Evolutionary conservation across 2,888 invertebrate genomes (phyloP), one percentile per base, ranked within the genome.

Genomic region (Spodoptera picta): DNA sequence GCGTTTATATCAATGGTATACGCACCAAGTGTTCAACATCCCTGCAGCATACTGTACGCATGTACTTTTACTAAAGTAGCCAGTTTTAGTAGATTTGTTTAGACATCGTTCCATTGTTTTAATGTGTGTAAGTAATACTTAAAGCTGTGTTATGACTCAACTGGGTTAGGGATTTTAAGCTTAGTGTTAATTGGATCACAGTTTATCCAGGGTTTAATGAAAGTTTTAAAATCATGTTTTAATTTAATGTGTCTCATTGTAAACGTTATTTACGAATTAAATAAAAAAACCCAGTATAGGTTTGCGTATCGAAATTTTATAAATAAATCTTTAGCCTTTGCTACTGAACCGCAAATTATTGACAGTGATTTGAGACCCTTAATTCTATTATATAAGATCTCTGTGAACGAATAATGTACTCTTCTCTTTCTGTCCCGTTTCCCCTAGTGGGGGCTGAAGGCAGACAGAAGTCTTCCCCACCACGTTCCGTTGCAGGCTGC

Each of bases 381-480:
- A 27, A 3, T 27, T 5, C 27, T 4, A 27, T 46, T 10, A 9
- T 12, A 36, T 31, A 42, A 42, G 5, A 43, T 14, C 14, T 36
- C 36, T 36, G 36, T 36, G 23, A 45, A 36, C 11, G 49, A 72
- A 47, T 45, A n/a, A 49, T 59, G 14, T 44, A 42, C 41, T 27
- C 14, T 66, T 74, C 42, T 74, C 7, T 69, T 71, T 74, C 44
- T 71, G 75, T 71, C 55, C 58, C 45, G n/a, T 71, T 74, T 74
- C 69, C 75, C 75, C 71, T 59, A 71, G 71, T 48, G 51, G 75
- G 71, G 63, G 69, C 75, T 63, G 71, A 74, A 31, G 58, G 69
- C 69, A 59, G 71, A 10, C 75, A 44, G 55, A 74, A 63, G 46
- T 42, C 75, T 44, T 63, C 71, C 44, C 75, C 71, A 63, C 75